These are phyloP conservation scores for Calcarius ornatus DNA, from an alignment of 2,113 vertebrate genomes.

Conservation along the genomic window DNA sequence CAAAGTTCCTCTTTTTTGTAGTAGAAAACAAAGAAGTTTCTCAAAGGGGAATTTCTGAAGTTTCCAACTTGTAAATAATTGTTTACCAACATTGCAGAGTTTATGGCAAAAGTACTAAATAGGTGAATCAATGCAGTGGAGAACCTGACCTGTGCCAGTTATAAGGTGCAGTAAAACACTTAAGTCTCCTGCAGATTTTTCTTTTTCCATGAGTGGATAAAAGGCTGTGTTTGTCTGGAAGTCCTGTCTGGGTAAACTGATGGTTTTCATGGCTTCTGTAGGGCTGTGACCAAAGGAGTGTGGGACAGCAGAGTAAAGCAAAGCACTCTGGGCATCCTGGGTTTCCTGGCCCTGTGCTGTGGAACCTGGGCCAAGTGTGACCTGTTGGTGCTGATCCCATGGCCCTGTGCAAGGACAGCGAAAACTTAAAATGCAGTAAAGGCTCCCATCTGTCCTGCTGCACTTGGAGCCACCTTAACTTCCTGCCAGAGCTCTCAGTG, in stretches of 20 bases:
- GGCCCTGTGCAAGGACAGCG: background rate
- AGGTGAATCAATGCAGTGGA: background rate
- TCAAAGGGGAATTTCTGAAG: background rate
- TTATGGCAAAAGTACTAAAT: background rate
- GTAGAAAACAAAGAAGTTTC: background rate
- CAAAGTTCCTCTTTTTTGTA: background rate
- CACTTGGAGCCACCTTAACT: background rate
- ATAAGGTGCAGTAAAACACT: background rate
- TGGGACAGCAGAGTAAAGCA: background rate
- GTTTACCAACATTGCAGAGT: background rate
- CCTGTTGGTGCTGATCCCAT: background rate
- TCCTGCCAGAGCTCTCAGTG: background rate
- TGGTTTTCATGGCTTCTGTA: background rate
- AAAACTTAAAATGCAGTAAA: background rate
- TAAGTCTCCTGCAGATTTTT: background rate
- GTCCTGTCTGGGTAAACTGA: background rate
- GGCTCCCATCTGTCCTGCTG: background rate
- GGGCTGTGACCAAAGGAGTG: background rate
- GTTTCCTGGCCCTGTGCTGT: background rate
- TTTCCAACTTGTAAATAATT: background rate
- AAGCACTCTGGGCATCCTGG: fast-evolving
- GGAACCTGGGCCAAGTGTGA: fast-evolving
- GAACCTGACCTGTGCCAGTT: background rate
- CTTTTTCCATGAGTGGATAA: background rate
- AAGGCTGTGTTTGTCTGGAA: background rate